A percentile compares a stretch with the other conserved stretches of the same genome.
Evolutionary conservation across 2,113 vertebrate genomes (phyloP).

Genomic region (Nicator chloris): DNA sequence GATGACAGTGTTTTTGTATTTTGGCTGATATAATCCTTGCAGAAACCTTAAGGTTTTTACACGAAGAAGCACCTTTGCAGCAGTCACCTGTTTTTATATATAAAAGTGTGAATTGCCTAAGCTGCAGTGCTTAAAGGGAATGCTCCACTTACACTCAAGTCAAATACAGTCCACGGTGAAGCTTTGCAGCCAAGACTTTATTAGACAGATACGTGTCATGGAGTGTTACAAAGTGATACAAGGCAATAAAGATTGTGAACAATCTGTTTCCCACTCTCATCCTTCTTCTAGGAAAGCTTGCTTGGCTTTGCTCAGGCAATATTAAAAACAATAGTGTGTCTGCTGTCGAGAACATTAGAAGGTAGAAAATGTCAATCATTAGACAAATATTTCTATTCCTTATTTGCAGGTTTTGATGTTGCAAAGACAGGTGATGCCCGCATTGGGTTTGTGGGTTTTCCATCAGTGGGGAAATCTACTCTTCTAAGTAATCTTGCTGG

Average conservation of each 20-base stretch:
- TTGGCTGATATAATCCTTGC: neutral
- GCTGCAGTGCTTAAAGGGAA: neutral
- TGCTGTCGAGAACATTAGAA: neutral
- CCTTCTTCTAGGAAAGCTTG: neutral
- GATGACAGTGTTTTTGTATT: neutral
- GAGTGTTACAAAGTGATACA: neutral
- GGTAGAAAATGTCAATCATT: neutral
- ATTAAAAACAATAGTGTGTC: neutral
- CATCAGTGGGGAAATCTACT: conserved; percentile 96
- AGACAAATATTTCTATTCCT: neutral
- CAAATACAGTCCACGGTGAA: neutral
- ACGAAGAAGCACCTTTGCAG: neutral
- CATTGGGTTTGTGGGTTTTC: conserved; percentile 98
- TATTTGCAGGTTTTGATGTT: conserved; percentile 89
- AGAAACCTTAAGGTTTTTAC: neutral
- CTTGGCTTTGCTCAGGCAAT: neutral
- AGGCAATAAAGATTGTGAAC: neutral
- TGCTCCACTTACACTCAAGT: neutral
- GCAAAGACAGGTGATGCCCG: conserved; percentile 98
- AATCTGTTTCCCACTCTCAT: neutral
- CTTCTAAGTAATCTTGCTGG: conserved; percentile 96
- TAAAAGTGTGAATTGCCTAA: neutral
- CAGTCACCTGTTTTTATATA: neutral
- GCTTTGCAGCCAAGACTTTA: neutral
- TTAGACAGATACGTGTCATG: neutral